These are phyloP conservation scores for Plutella xylostella DNA, from an alignment of 2,888 invertebrate species.

Conservation along the genomic window DNA sequence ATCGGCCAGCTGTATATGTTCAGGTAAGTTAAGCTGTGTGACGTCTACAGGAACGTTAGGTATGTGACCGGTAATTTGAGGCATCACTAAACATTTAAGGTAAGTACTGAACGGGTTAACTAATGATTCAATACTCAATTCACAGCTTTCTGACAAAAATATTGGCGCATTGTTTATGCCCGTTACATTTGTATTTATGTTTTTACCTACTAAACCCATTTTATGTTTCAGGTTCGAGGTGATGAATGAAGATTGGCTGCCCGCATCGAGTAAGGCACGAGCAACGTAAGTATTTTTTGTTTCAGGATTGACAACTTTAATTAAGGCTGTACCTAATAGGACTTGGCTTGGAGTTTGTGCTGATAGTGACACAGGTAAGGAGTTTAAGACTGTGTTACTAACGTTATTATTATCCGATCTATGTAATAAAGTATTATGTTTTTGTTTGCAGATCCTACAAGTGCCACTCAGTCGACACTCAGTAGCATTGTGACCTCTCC, in stretches of 20 bases:
- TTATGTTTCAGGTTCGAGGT: not conserved
- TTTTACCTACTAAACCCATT: not conserved
- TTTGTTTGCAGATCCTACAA: not conserved
- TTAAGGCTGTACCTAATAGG: constrained; percentile 14
- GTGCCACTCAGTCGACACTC: not conserved
- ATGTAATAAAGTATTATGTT: not conserved
- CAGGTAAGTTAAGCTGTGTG: constrained; percentile 4
- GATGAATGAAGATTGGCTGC: constrained; percentile 11
- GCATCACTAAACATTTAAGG: not conserved
- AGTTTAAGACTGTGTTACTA: too few species aligned
- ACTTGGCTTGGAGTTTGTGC: too few species aligned
- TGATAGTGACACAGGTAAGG: not conserved
- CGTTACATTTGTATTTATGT: not conserved
- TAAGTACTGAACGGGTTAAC: not conserved
- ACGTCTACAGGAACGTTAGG: not conserved
- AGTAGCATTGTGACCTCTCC: not conserved
- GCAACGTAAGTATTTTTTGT: constrained; percentile 9
- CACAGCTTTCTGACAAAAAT: too few species aligned
- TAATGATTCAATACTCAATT: not conserved
- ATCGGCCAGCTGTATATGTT: constrained; percentile 4
- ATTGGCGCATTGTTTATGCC: not conserved
- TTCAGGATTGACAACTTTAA: constrained; percentile 15
- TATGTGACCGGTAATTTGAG: not conserved
- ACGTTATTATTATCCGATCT: too few species aligned
- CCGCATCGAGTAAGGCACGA: constrained; percentile 13